These are phyloP conservation scores for Hedychridium roseum DNA, from an alignment of 2,888 invertebrate genomes.

Conservation along the genomic window DNA sequence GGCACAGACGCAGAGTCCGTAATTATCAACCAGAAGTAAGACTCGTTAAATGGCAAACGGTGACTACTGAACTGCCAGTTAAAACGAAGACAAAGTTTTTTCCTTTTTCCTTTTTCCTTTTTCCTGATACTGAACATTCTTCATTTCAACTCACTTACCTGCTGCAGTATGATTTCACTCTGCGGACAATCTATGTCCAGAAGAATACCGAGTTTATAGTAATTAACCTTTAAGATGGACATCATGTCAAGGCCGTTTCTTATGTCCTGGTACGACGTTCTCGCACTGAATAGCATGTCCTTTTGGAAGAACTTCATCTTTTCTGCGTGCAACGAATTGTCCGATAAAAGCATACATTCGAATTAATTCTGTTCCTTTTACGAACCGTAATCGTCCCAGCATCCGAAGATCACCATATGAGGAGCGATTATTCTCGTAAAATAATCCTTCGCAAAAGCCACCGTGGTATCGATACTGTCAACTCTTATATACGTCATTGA, in stretches of 20 bases:
- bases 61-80: slow-evolving; percentile 37
- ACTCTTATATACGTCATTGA: neutral
- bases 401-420: slow-evolving; percentile 36
- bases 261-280: slow-evolving; percentile 29
- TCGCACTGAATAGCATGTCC: slow-evolving; percentile 19
- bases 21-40: slow-evolving; percentile 49
- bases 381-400: slow-evolving; percentile 33
- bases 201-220: slow-evolving; percentile 43
- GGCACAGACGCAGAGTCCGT: slow-evolving; percentile 30
- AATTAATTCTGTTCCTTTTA: neutral
- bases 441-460: slow-evolving; percentile 28
- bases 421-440: slow-evolving; percentile 30
- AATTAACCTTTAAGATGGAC: slow-evolving; percentile 38
- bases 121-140: neutral
- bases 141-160: slow-evolving; percentile 27
- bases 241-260: slow-evolving; percentile 26
- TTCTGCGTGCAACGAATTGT: slow-evolving; percentile 20
- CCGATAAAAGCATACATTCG: neutral
- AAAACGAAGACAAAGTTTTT: neutral
- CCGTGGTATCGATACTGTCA: neutral
- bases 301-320: slow-evolving; percentile 23
- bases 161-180: slow-evolving; percentile 37
- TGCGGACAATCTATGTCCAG: slow-evolving; percentile 45
- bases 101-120: neutral
- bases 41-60: slow-evolving; percentile 46